Base-by-base conservation (phyloP, 2,113 vertebrate genomes). In the Aldabrachelys gigantea region DNA sequence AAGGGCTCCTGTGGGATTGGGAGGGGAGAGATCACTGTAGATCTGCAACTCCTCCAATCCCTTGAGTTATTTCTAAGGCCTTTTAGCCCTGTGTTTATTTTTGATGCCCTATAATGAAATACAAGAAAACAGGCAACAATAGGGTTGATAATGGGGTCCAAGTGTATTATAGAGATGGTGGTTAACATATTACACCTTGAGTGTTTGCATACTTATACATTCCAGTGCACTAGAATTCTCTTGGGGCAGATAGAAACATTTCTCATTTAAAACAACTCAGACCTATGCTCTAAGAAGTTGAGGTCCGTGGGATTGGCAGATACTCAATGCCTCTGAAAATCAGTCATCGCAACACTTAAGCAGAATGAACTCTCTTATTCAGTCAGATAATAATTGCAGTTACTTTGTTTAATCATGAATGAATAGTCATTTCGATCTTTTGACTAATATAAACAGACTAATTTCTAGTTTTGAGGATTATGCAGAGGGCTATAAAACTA, bases 381-480 rank as follows among this genome's bases (percentile, higher is more conserved):
- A 75, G 10, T 78, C 16, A 27, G 87, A 56, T 84, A 85, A 80
- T 80, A 59, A 50, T 11, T 97, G 49, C 1, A 8, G 38, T 21
- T 95, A 78, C 72, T 69, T 72, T 84, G 85, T 90, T 95, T 80
- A 93, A 82, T 91, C 5, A 11, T 38, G 87, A 90, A 93, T 93
- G 94, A 44, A 44, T 44, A 44, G 44, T 27, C 1, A 5, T 76
- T 93, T 95, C 47, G 89, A 85, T 94, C 93, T 93, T 82, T 6
- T 89, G 6, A 84, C 90, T 90, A 90, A 94, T 91, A 95, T 93
- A 78, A 95, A 90, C 19, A 75, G 83, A 85, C 44, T 94, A 38
- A 90, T 75, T 94, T 96, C 50, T 13, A 81, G 14, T 97, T 94
- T 95, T 75, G 93, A 81, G 85, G 79, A 86, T 53, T 8, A 94